Base-by-base conservation (phyloP, 2,113 vertebrate genomes). In the Perca schrenkii region DNA sequence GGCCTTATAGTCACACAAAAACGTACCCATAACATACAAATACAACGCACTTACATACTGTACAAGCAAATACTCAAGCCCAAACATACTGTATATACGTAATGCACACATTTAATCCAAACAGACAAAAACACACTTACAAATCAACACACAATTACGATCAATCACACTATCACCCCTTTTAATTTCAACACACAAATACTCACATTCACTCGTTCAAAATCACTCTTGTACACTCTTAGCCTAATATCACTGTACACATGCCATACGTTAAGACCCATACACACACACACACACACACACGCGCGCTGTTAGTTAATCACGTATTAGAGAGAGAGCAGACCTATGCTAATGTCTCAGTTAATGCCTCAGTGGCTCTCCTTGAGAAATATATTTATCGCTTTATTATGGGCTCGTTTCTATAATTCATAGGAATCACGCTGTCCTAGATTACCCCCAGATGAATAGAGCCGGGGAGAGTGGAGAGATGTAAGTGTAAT, bases 351-450 rank as follows among this genome's bases (percentile, higher is more conserved):
- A 93, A 88, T 93, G 88, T 89, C 79, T 83, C 74, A 49, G 83
- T 67, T 89, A 91, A 87, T 93, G 92, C 89, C 84, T 89, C 72
- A 53, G 76, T 67, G 80, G 86, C 81, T 88, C 85, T 92, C 89
- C 79, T 80, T 80, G 90, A 91, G 70, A 94, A 94, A 88, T 87
- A 92, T 93, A 91, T 92, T 91, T 91, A 91, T 93, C 64, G 78
- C 87, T 85, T 86, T 88, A 90, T 92, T 91, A 91, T 88, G 82
- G 77, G 21, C 82, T 85, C 11, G 56, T 92, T 91, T 93, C 83
- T 90, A 89, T 92, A 89, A 93, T 88, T 91, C 89, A 91, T 86
- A 88, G 77, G 66, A 87, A 66, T 78, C 86, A 12, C 10, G 54
- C 22, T 31, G 43, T 85, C 80, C 73, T 83, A 53, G 47, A 89